phyloP scores from a whole-genome alignment of 2,797 vertebrate genomes.

The Amphiprion clarkii region DNA sequence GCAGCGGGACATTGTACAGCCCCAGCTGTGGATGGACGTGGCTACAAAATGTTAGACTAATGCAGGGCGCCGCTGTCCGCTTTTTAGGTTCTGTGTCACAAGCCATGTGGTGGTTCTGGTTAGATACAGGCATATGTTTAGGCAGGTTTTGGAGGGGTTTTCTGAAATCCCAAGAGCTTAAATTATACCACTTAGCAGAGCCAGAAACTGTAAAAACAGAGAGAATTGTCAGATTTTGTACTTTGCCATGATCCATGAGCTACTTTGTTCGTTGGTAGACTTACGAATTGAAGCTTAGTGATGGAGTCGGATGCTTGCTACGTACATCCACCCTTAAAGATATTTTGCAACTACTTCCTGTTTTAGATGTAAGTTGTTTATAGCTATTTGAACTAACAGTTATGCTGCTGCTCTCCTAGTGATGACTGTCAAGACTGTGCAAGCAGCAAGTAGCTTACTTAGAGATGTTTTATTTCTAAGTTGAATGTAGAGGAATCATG shows the following conservation, averaged over 20 bases:
- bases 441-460: not conserved
- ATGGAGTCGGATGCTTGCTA: constrained; percentile 3
- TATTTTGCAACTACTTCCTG: constrained; percentile 2
- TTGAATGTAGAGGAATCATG: not conserved
- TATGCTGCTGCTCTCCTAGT: not conserved
- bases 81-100: not conserved
- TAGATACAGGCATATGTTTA: too few relatives aligned
- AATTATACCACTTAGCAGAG: too few relatives aligned
- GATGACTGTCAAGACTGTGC: too few relatives aligned
- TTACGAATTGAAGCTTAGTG: constrained; percentile 5
- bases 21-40: not conserved
- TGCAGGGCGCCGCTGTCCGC: not conserved
- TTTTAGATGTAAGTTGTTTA: constrained; percentile 3
- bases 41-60: too few relatives aligned
- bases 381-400: not conserved
- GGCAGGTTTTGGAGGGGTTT: too few relatives aligned
- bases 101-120: too few relatives aligned
- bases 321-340: not conserved
- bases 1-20: not conserved
- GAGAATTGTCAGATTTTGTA: too few relatives aligned
- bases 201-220: too few relatives aligned
- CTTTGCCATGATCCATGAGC: too few relatives aligned
- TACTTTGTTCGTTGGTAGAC: too few relatives aligned
- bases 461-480: not conserved
- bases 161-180: too few relatives aligned